Evolutionary conservation across 2,113 vertebrate genomes (phyloP).

Genomic region (Aix galericulata): DNA sequence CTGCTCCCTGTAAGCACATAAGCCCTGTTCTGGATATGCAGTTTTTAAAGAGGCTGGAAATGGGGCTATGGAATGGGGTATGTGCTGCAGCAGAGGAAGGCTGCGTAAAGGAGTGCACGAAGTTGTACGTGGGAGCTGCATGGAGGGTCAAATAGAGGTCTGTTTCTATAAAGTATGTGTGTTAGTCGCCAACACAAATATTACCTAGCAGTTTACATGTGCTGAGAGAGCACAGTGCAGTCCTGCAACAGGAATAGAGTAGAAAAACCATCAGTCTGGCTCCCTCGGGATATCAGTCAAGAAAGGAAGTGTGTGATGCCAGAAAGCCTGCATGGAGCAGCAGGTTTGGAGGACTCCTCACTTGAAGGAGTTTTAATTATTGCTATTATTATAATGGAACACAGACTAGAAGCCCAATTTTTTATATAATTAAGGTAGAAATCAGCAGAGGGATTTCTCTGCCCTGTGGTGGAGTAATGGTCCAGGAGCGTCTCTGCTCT

Average conservation of each 20-base stretch:
- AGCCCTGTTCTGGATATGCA: background rate
- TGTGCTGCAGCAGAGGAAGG: constrained; percentile 5
- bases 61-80: background rate
- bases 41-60: background rate
- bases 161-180: constrained; percentile 43
- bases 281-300: constrained; percentile 44
- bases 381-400: constrained; percentile 11
- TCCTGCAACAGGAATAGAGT: background rate
- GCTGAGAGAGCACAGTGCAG: constrained; percentile 2
- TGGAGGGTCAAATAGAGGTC: constrained; percentile 47
- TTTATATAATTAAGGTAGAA: constrained; percentile 31
- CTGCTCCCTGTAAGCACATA: background rate
- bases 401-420: background rate
- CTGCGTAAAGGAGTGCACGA: background rate
- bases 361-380: constrained; percentile 60
- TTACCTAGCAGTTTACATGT: constrained; percentile 51
- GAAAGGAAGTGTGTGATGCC: background rate
- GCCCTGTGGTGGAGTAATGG: background rate
- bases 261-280: background rate
- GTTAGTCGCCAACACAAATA: constrained; percentile 62
- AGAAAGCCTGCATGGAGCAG: constrained; percentile 25
- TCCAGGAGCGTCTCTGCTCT: background rate
- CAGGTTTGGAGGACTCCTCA: background rate
- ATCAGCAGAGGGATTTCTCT: constrained; percentile 43
- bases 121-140: constrained; percentile 36